Base-by-base conservation (phyloP, 2,888 invertebrate species). In the Liposcelis brunnea region DNA sequence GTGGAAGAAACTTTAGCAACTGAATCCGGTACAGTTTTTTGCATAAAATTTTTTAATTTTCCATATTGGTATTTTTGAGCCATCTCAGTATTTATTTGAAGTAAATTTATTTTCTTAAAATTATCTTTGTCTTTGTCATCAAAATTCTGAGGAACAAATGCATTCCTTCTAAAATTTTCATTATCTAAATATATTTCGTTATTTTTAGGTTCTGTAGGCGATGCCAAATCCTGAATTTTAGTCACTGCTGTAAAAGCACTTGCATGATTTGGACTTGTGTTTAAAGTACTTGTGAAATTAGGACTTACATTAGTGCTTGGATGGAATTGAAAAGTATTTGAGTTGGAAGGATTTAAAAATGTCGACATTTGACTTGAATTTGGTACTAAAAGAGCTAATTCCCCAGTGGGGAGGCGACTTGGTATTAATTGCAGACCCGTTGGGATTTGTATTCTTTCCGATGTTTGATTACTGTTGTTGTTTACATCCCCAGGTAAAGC, bases 361-460 rank as follows among this genome's bases (percentile, higher is more conserved):
- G 66, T 67, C 1, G 69, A 66, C 18, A 64, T 58, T 2, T 58
- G 58, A 1, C 61, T 60, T 11, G 63, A 61, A 50, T 70, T 72
- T 2, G 78, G 78, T 48, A 79, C 67, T 16, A 79, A 60, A 14
- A 78, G 63, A 0, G 78, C 78, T 36, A 79, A 60, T 56, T 79
- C 78, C 1, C 78, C 79, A 3, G 71, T 74, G 0, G 68, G 80
- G 58, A 69, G 67, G 53, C 70, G 70, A 50, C 68, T 80, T 51
- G 69, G 80, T 55, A 77, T 76, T 31, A 78, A 58, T 51, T 75
- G 77, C 1, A 77, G 68, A 12, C 74, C 73, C 50, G 70, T 70
- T 7, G 70, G 67, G 57, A 75, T 70, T 56, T 72, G 72, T 38
- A 75, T 67, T 36, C 70, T 64, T 34, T 67, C 59, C 1, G 34